Evolutionary conservation across 2,888 invertebrate species (phyloP).

Genomic region (Crossocerus cetratus): DNA sequence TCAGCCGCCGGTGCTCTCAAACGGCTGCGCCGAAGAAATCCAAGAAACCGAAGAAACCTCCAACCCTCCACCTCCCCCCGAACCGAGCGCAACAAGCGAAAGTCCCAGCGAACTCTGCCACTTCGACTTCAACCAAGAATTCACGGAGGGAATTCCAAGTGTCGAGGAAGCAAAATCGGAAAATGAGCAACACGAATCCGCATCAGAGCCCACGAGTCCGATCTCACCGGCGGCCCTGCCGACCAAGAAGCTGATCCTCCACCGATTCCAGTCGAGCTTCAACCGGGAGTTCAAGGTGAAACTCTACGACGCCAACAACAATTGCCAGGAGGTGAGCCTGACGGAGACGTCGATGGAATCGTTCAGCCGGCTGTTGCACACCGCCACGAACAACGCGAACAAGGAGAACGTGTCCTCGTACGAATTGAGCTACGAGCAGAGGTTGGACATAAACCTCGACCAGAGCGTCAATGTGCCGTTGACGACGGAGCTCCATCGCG

Average conservation of each 20-base stretch:
- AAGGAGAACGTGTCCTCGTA: constrained; percentile 24
- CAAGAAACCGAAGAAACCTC: not conserved
- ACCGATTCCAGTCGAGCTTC: constrained; percentile 19
- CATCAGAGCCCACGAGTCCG: constrained; percentile 4
- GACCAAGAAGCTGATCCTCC: constrained; percentile 32
- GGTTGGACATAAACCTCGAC: constrained; percentile 19
- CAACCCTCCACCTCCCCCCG: constrained; percentile 3
- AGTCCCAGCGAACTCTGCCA: too few species aligned
- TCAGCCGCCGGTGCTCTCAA: too few species aligned
- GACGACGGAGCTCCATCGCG: constrained; percentile 17
- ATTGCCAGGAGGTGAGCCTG: not conserved
- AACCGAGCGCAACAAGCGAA: not conserved
- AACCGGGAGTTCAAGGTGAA: not conserved
- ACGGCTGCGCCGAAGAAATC: not conserved
- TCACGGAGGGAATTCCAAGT: not conserved
- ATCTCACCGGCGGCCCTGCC: constrained; percentile 22
- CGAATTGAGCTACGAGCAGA: constrained; percentile 3
- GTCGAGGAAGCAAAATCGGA: not conserved
- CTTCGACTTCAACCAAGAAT: too few species aligned
- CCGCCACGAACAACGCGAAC: not conserved
- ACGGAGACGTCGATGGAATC: not conserved
- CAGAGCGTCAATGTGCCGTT: not conserved
- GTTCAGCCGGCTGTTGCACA: not conserved
- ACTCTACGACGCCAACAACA: constrained; percentile 12
- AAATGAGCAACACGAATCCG: not conserved